Base-by-base conservation (phyloP, 2,888 invertebrate species). In the Lycaena phlaeas region DNA sequence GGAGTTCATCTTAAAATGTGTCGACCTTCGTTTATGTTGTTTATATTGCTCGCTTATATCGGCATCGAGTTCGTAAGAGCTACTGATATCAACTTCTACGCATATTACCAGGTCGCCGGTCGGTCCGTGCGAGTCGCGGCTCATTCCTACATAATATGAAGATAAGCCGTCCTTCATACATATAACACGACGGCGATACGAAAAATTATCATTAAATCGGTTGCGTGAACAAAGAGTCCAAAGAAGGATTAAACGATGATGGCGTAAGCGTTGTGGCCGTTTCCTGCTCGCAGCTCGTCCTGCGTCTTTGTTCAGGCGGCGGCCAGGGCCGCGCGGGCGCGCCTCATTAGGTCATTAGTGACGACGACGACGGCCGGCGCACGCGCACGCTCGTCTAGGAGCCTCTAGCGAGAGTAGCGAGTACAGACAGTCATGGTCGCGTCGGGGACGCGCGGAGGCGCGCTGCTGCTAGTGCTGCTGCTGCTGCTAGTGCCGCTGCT, bases 401-500 rank as follows among this genome's bases (percentile, higher is more conserved):
- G 17, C 17, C 40, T 26, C 27, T 34, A 22, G 49, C 43, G 46
- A n/a, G n/a, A n/a, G n/a, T n/a, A n/a, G n/a, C n/a, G n/a, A n/a
- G n/a, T n/a, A n/a, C n/a, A n/a, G n/a, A n/a, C n/a, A n/a, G n/a
- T n/a, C n/a, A n/a, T n/a, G n/a, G n/a, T n/a, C n/a, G n/a, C n/a
- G 28, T 46, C 42, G 44, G 42, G 44, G 17, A 47, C 34, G 36
- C 29, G 42, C 39, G 46, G 18, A 41, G 22, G 26, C 29, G 25
- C 38, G 39, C 31, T 40, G 11, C 15, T 40, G 40, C 30, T 25
- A 40, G 27, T 26, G 43, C 18, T 38, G 39, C 14, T 29, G 25
- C 42, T 30, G 43, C 40, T 43, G 45, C 29, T 29, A 48, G 44
- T 36, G 46, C 37, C 43, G 43, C 41, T 40, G 43, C 40, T 44